Evolutionary conservation across 1,140 invertebrate genomes (phyloP), one percentile per base, ranked within the genome.

Genomic region (Lepeophtheirus salmonis): DNA sequence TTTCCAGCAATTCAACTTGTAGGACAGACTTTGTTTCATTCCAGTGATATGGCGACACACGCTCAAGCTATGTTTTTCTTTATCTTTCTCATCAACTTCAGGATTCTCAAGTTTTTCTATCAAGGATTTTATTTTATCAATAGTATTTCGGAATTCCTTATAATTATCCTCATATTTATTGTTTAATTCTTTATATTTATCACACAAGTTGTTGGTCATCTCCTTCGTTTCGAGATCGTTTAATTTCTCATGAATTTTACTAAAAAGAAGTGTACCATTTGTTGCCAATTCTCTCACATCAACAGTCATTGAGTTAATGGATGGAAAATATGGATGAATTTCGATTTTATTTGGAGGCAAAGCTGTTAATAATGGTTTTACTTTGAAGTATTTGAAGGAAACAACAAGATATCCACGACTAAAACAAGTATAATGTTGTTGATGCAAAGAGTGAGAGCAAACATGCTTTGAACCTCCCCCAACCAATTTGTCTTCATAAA

Each of bases 381-480:
- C 17, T 2, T 16, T 25, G 13, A 17, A 17, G n/a, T 26, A 26
- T 21, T 57, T 21, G 22, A 57, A 57, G 13, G 26, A n/a, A n/a
- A 21, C 26, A 14, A 57, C 10, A 2, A 30, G 17, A 18, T 41
- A 16, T 1, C 30, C 23, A 14, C n/a, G 13, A 4, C 23, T 18
- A 41, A 54, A 57, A 23, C 55, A 57, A 17, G 55, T 57, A 25
- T n/a, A n/a, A 14, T 57, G 55, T 14, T 41, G 20, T 2, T 30
- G 22, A 41, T 57, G 23, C 16, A 57, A 21, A 3, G 26, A 57
- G 26, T 57, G 55, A 16, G 22, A 17, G 26, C 55, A 57, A 10
- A 18, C 21, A 22, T 4, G 4, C 13, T 17, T 23, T 6, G 30
- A 41, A 21, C 25, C 55, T 18, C 55, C 25, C 12, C 55, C 16